Evolutionary conservation across 2,888 invertebrate genomes (phyloP).

Genomic region (Ommatoiulus sabulosus): DNA sequence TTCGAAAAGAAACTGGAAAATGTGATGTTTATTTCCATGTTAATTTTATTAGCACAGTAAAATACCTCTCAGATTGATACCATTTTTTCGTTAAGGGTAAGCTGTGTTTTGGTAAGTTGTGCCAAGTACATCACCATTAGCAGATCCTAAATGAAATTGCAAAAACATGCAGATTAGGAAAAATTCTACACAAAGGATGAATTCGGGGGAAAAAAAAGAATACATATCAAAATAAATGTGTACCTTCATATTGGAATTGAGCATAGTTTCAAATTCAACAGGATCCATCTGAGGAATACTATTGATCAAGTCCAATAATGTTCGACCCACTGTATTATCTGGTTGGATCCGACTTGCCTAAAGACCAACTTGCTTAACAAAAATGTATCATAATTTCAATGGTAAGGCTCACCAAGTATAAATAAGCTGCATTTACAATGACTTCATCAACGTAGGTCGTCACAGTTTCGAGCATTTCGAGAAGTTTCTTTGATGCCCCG

Average conservation of each 20-base stretch:
- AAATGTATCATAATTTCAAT: neutral
- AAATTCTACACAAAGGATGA: neutral
- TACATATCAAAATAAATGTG: too few relatives aligned
- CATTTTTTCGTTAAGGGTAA: constrained; percentile 96
- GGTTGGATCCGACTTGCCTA: constrained; percentile 77
- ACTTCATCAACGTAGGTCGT: constrained; percentile 93
- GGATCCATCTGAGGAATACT: constrained; percentile 90
- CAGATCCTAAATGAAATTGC: constrained; percentile 76
- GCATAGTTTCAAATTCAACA: constrained; percentile 93
- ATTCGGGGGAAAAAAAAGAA: too few relatives aligned
- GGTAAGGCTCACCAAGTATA: too few relatives aligned
- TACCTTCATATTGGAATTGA: constrained; percentile 93
- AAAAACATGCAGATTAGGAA: constrained; percentile 52
- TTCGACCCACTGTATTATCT: constrained; percentile 90
- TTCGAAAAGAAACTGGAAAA: neutral
- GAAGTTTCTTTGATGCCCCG: constrained; percentile 84
- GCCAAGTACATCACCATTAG: constrained; percentile 97
- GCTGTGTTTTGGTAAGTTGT: constrained; percentile 94
- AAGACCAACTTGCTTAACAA: neutral
- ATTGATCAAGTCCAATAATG: constrained; percentile 89
- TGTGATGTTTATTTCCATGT: neutral
- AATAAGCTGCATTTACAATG: constrained; percentile 69
- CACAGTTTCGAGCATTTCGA: constrained; percentile 79
- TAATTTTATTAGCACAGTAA: neutral
- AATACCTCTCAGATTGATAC: constrained; percentile 65